Conservation (phyloP, 2,888 invertebrate species). For the Psylliodes chrysocephalus region DNA sequence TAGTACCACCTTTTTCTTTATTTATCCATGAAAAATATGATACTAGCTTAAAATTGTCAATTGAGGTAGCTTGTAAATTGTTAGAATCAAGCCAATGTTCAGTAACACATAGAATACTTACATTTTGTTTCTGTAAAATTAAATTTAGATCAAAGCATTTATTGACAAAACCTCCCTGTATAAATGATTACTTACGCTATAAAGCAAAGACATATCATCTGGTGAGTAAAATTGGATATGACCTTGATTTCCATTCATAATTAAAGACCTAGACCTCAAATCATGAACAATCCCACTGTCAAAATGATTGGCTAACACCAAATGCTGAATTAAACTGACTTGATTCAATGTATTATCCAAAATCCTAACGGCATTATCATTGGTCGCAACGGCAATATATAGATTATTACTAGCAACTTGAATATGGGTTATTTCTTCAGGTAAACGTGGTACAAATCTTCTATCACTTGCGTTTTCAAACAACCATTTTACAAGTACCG, state of each 20-base stretch:
- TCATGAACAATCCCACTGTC: conserved; percentile 71
- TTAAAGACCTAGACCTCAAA: conserved; percentile 72
- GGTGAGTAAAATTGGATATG: conserved; percentile 80
- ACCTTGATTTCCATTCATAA: conserved; percentile 78
- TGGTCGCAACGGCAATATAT: conserved; percentile 73
- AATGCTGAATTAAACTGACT: conserved; percentile 72
- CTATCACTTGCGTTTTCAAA: conserved; percentile 64
- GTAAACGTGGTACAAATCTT: conserved; percentile 76
- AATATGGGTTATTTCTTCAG: conserved; percentile 74
- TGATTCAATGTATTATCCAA: conserved; percentile 67
- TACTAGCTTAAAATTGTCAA: too few species aligned
- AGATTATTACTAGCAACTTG: conserved; percentile 70
- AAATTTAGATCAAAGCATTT: too few species aligned
- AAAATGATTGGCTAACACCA: conserved; percentile 71
- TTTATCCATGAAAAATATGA: too few species aligned
- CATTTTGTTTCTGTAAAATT: too few species aligned
- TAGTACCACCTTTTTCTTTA: too few species aligned
- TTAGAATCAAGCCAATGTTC: too few species aligned
- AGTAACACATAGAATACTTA: conserved; percentile 20
- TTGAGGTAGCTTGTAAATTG: too few species aligned
- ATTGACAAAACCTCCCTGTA: too few species aligned
- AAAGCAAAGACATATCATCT: conserved; percentile 72
- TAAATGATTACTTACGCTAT: conserved; percentile 71
- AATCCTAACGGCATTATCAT: conserved; percentile 75
- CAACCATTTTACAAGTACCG: conserved; percentile 82